These are phyloP conservation scores for Nettapus auritus DNA, from an alignment of 2,113 vertebrate genomes.

Conservation along the genomic window DNA sequence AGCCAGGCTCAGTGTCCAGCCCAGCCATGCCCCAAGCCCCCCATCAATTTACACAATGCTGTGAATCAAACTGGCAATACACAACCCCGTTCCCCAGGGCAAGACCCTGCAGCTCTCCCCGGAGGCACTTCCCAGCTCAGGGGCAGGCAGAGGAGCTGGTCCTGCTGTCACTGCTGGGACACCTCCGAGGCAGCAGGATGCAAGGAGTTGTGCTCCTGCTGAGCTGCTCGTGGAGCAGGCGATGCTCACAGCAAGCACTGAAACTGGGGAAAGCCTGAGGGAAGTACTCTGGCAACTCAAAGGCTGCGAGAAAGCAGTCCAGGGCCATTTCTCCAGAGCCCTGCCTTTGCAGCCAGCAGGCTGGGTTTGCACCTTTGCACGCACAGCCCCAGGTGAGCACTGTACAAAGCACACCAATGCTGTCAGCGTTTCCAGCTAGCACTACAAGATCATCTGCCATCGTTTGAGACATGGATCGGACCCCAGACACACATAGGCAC, in stretches of 20 bases:
- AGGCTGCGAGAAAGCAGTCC: background rate
- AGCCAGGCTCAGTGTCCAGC: background rate
- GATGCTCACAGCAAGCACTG: background rate
- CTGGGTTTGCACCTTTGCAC: background rate
- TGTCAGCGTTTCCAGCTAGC: background rate
- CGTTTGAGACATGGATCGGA: fast-evolving
- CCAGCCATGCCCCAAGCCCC: fast-evolving
- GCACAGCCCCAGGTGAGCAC: background rate
- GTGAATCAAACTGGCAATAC: background rate
- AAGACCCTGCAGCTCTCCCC: background rate
- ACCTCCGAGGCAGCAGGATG: background rate
- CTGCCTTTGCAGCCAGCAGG: background rate
- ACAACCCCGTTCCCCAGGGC: fast-evolving
- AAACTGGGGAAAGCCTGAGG: background rate
- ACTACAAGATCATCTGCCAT: fast-evolving
- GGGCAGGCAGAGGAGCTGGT: background rate
- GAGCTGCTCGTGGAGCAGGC: background rate
- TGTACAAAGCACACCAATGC: fast-evolving
- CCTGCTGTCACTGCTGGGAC: fast-evolving
- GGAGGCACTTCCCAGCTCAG: background rate
- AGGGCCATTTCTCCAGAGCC: fast-evolving
- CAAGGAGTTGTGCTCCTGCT: background rate
- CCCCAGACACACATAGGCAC: background rate
- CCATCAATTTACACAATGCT: background rate
- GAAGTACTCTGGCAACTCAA: background rate